Conservation (phyloP, 2,797 vertebrate genomes). For the Bryconaethiops microstoma region DNA sequence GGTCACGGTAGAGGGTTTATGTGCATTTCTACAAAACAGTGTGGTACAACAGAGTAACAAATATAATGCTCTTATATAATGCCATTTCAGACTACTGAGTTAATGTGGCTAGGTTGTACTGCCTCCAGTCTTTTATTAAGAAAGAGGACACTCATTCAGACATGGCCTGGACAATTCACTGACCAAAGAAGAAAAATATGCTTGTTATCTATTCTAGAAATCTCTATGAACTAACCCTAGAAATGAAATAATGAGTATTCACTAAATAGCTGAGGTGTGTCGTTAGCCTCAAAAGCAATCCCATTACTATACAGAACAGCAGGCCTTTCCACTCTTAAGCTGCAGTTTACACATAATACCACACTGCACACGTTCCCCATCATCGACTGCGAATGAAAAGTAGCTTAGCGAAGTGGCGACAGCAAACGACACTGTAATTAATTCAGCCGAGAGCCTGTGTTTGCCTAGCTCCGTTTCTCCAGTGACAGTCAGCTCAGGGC, state of each 20-base stretch:
- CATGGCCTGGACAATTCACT: not conserved
- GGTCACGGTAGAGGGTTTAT: not conserved
- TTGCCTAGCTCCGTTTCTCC: conserved; percentile 32
- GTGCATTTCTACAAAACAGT: not conserved
- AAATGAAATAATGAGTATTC: not conserved
- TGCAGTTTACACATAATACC: conserved; percentile 32
- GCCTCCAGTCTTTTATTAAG: not conserved
- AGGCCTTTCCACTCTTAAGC: conserved; percentile 16
- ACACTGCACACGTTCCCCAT: conserved; percentile 13
- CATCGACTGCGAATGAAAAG: conserved; percentile 22
- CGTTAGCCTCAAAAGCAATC: conserved; percentile 1
- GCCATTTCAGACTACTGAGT: not conserved
- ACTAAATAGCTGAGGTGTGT: not conserved
- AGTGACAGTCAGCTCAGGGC: conserved; percentile 32
- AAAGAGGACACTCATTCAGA: not conserved
- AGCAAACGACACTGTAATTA: conserved; percentile 50
- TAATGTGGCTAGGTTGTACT: not conserved
- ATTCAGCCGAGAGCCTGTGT: conserved; percentile 45
- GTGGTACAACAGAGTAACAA: not conserved
- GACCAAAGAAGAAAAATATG: not conserved
- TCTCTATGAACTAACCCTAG: not conserved
- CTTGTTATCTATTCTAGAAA: not conserved
- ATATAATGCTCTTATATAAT: conserved; percentile 13
- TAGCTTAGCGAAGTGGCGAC: conserved; percentile 38
- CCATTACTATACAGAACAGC: conserved; percentile 28